Evolutionary conservation across 1,140 invertebrate genomes (phyloP).

Genomic region (Euura lappo): DNA sequence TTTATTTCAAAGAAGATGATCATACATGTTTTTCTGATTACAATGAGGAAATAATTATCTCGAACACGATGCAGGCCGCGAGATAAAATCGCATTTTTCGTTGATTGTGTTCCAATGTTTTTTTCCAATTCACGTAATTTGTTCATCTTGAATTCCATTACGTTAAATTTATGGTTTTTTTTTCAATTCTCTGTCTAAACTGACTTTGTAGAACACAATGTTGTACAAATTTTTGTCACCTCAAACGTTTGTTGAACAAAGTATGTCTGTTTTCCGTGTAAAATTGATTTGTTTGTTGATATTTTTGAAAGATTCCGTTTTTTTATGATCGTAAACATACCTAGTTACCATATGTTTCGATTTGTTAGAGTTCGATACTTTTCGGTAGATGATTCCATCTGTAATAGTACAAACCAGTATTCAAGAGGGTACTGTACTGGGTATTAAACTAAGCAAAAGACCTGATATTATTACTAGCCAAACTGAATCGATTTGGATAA

Average conservation of each 20-base stretch:
- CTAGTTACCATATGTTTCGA: too few species aligned
- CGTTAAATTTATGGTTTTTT: not conserved
- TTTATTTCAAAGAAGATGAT: too few species aligned
- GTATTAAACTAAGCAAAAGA: not conserved
- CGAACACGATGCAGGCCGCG: not conserved
- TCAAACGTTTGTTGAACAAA: slow-evolving; percentile 1
- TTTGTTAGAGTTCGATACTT: not conserved
- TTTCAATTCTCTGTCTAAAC: too few species aligned
- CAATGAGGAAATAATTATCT: too few species aligned
- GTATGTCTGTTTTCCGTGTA: not conserved
- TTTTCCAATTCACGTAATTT: too few species aligned
- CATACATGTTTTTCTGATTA: too few species aligned
- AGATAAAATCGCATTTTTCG: not conserved
- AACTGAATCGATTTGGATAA: not conserved
- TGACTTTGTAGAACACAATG: too few species aligned
- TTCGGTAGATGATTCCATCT: not conserved
- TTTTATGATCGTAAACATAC: too few species aligned
- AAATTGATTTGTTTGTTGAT: not conserved
- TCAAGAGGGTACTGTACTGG: not conserved
- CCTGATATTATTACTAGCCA: not conserved
- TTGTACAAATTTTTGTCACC: not conserved
- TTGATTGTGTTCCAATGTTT: not conserved
- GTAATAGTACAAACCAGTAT: not conserved
- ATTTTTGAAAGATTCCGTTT: not conserved
- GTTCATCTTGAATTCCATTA: not conserved